These are phyloP conservation scores for Teinopalpus imperialis DNA, from an alignment of 2,888 invertebrate species.

Conservation along the genomic window DNA sequence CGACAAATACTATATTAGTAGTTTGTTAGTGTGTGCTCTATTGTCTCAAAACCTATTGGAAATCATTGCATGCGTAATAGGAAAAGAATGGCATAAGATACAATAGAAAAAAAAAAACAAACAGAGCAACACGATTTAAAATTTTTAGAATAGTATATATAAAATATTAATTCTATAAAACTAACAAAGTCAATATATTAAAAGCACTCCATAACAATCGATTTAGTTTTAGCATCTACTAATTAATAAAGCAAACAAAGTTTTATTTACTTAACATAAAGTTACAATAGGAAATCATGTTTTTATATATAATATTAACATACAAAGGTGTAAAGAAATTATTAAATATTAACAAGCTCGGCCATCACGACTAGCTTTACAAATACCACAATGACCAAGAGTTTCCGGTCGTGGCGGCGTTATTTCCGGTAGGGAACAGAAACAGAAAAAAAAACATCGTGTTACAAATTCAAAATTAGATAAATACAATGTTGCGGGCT, in stretches of 20 bases:
- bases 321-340: conserved; percentile 26
- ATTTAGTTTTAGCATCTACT: too few species aligned
- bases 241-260: neutral
- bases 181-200: too few species aligned
- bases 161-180: too few species aligned
- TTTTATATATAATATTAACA: conserved; percentile 22
- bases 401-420: conserved; percentile 25
- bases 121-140: too few species aligned
- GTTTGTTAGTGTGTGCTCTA: too few species aligned
- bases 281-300: conserved; percentile 12
- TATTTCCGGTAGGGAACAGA: conserved; percentile 20
- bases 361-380: conserved; percentile 21
- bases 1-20: too few species aligned
- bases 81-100: too few species aligned
- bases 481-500: conserved; percentile 13
- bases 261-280: neutral
- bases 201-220: too few species aligned
- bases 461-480: conserved; percentile 23
- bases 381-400: conserved; percentile 26
- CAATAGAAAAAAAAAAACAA: too few species aligned
- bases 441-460: conserved; percentile 18
- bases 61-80: too few species aligned
- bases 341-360: conserved; percentile 23
- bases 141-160: too few species aligned
- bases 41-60: too few species aligned